A percentile compares a stretch with the other conserved stretches of the same genome.
phyloP scores from a whole-genome alignment of 92 coral and sea anemone genomes.

The Epizoanthus fatuus region DNA sequence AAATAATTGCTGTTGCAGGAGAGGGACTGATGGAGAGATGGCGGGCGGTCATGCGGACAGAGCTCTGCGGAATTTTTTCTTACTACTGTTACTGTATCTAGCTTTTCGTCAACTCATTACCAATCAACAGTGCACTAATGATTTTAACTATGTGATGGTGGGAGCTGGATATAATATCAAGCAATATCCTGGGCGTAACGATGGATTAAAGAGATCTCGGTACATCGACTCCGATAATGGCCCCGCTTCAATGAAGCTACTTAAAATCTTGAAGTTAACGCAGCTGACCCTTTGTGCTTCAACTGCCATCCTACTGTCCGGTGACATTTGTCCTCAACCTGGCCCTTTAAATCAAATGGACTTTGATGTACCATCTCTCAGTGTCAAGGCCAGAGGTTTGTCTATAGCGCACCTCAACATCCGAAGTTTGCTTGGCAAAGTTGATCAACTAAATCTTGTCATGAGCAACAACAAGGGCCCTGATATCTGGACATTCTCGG shows the following conservation, averaged over 20 bases:
- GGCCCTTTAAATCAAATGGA: constrained; percentile 22
- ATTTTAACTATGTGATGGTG: no score
- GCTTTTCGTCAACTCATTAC: no score
- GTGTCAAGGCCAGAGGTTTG: constrained; percentile 23
- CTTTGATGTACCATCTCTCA: constrained; percentile 14
- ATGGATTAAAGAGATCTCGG: not conserved
- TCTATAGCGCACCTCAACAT: not conserved
- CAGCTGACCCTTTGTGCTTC: constrained; percentile 19
- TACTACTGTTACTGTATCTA: no score
- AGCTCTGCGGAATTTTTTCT: no score
- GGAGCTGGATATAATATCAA: no score
- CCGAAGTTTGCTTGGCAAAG: constrained; percentile 34
- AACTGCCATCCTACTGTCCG: not conserved
- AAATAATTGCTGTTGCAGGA: no score
- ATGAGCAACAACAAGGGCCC: not conserved
- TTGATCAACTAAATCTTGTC: constrained; percentile 23
- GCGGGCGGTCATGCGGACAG: no score
- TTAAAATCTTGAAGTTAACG: constrained; percentile 7
- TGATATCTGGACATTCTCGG: constrained; percentile 12
- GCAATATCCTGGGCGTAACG: no score
- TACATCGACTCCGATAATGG: constrained; percentile 6
- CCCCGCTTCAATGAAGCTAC: constrained; percentile 1
- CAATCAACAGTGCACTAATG: no score
- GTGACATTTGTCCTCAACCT: constrained; percentile 18
- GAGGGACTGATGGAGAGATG: no score